Conservation (phyloP, 2,888 invertebrate species). For the Horisme vitalbata region DNA sequence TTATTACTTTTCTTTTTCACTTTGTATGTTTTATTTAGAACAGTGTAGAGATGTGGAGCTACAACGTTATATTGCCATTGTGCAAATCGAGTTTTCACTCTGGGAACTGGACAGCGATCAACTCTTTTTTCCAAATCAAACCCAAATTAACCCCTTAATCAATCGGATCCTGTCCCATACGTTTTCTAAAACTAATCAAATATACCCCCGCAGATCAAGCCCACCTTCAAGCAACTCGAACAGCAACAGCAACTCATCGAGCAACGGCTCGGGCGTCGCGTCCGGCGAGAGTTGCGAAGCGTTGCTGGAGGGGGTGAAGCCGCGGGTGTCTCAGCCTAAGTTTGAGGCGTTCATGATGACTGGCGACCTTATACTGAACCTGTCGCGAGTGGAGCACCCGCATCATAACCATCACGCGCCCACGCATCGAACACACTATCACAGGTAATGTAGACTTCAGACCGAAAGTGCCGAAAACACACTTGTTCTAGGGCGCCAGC, state of each 20-base stretch:
- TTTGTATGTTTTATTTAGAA: no score
- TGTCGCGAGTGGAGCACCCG: constrained; percentile 90
- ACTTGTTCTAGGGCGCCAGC: no score
- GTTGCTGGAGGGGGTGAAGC: constrained; percentile 63
- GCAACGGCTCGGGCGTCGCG: constrained; percentile 78
- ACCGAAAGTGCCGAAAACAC: no score
- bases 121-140: no score
- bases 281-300: constrained; percentile 80
- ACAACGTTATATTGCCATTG: no score
- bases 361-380: constrained; percentile 96
- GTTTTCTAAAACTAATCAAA: not conserved
- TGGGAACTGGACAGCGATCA: no score
- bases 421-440: constrained; percentile 74
- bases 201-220: constrained; percentile 52
- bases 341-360: constrained; percentile 99
- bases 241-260: constrained; percentile 69
- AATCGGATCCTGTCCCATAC: no score
- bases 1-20: no score
- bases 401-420: constrained; percentile 80
- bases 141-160: no score
- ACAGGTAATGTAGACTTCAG: constrained; percentile 53
- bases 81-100: no score
- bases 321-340: constrained; percentile 78
- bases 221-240: constrained; percentile 74
- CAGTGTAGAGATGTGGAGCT: no score